These are phyloP conservation scores for Ennomos fuscantarius DNA, from an alignment of 2,888 invertebrate genomes.

Conservation along the genomic window DNA sequence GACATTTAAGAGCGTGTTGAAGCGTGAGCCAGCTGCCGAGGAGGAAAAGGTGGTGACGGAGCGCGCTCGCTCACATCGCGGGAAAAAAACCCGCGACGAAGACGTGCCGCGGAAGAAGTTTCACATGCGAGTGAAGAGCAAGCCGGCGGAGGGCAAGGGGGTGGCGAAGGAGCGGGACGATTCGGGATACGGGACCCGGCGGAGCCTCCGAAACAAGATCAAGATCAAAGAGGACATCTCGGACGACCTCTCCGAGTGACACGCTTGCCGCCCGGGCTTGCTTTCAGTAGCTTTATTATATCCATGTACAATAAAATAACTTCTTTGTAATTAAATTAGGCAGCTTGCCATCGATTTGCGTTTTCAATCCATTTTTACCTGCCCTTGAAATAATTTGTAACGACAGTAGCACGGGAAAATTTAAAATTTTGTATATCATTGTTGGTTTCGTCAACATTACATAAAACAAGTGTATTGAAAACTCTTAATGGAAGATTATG, in stretches of 20 bases:
- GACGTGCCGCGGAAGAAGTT: conserved; percentile 55
- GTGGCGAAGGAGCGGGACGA: conserved; percentile 66
- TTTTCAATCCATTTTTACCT: too few species aligned
- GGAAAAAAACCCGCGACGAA: conserved; percentile 54
- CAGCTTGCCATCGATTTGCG: too few species aligned
- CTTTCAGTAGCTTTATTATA: not conserved
- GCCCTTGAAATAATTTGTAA: too few species aligned
- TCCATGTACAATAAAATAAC: conserved; percentile 3
- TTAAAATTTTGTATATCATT: too few species aligned
- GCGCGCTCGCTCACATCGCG: conserved; percentile 42
- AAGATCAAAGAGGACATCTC: conserved; percentile 72
- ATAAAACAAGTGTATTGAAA: too few species aligned
- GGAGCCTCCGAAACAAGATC: conserved; percentile 65
- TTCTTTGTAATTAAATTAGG: too few species aligned
- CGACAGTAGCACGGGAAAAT: too few species aligned
- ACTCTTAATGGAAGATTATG: too few species aligned
- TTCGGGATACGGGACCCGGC: conserved; percentile 55
- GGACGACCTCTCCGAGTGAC: conserved; percentile 68
- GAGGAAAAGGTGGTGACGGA: conserved; percentile 50
- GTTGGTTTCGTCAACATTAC: too few species aligned
- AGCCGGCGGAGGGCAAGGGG: conserved; percentile 65
- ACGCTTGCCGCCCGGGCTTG: not conserved
- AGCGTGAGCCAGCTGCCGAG: conserved; percentile 58
- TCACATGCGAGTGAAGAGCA: conserved; percentile 50
- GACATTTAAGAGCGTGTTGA: conserved; percentile 76